These are phyloP conservation scores for Calycopis cecrops DNA, from an alignment of 1,140 invertebrate genomes.

Conservation along the genomic window DNA sequence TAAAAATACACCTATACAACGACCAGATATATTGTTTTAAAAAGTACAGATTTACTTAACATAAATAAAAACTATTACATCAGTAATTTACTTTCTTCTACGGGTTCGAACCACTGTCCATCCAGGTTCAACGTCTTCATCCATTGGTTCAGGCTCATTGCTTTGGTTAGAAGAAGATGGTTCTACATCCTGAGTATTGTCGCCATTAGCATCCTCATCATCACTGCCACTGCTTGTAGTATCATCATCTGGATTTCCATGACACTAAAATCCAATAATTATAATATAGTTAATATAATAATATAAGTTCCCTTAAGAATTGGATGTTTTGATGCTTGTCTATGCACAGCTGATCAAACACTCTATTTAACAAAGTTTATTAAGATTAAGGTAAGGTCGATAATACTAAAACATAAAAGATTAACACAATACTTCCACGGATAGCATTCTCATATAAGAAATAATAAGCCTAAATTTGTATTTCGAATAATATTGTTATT, in stretches of 20 bases:
- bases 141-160: slow-evolving; percentile 51
- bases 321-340: too few relatives aligned
- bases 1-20: background rate
- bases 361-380: too few relatives aligned
- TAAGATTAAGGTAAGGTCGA: too few relatives aligned
- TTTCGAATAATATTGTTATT: too few relatives aligned
- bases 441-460: too few relatives aligned
- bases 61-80: slow-evolving; percentile 14
- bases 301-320: too few relatives aligned
- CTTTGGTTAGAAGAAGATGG: slow-evolving; percentile 35
- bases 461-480: too few relatives aligned
- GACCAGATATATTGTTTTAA: background rate
- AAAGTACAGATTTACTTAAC: background rate
- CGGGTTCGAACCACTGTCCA: slow-evolving; percentile 76
- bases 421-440: too few relatives aligned
- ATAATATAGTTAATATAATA: background rate
- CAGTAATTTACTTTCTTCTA: slow-evolving; percentile 59
- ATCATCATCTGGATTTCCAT: slow-evolving; percentile 68
- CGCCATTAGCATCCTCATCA: slow-evolving; percentile 35
- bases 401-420: too few relatives aligned
- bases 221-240: slow-evolving; percentile 69
- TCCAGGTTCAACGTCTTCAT: slow-evolving; percentile 75
- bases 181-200: slow-evolving; percentile 22
- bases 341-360: too few relatives aligned
- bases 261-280: slow-evolving; percentile 41